phyloP scores from a whole-genome alignment of 2,797 vertebrate genomes.

The Rhinoraja longicauda region DNA sequence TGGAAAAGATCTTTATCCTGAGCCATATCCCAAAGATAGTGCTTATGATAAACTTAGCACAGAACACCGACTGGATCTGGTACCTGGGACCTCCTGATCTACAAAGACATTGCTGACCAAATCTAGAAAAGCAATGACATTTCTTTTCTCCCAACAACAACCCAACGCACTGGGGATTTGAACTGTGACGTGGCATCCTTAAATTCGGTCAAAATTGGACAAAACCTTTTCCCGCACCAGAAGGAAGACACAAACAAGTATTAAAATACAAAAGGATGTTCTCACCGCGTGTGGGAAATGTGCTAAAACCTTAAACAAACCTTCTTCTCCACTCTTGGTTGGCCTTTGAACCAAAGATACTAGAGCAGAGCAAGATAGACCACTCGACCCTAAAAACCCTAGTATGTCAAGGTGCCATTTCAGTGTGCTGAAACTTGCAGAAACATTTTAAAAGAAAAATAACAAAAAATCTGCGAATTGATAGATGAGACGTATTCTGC shows the following conservation, averaged over 20 bases:
- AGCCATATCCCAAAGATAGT: background rate
- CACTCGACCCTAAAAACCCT: too few relatives aligned
- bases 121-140: background rate
- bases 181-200: background rate
- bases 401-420: too few relatives aligned
- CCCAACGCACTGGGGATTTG: background rate
- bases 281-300: background rate
- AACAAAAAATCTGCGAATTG: too few relatives aligned
- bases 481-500: too few relatives aligned
- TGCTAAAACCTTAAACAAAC: background rate
- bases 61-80: background rate
- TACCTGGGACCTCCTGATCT: background rate
- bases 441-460: too few relatives aligned
- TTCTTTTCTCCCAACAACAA: background rate
- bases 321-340: background rate
- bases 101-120: background rate
- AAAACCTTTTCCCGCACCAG: background rate
- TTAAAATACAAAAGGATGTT: background rate
- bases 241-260: background rate
- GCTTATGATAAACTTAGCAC: background rate
- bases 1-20: background rate
- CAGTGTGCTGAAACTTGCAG: too few relatives aligned
- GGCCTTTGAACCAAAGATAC: background rate
- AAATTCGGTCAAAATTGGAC: background rate
- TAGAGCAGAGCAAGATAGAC: too few relatives aligned